Conservation (phyloP, 2,888 invertebrate genomes). For the Tinea pellionella region DNA sequence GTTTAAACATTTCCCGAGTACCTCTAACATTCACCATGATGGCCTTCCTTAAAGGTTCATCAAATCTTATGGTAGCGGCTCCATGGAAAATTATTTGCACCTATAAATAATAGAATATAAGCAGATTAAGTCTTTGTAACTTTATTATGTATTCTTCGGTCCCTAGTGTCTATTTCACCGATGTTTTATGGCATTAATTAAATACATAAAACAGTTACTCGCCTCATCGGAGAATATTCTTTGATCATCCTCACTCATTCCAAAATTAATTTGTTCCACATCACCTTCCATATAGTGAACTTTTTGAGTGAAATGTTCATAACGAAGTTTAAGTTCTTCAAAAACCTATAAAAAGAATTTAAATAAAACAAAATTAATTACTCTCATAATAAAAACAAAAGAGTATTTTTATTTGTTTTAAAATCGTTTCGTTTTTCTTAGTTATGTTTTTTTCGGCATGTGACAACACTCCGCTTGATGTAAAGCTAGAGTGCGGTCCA, state of each 20-base stretch:
- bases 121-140: too few relatives aligned
- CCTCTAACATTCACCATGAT: not conserved
- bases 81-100: constrained; percentile 3
- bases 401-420: too few relatives aligned
- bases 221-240: constrained; percentile 7
- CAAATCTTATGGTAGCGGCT: not conserved
- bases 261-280: not conserved
- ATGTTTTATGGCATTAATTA: too few relatives aligned
- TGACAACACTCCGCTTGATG: too few relatives aligned
- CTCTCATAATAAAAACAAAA: not conserved
- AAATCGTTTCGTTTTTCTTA: too few relatives aligned
- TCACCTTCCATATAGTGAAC: constrained; percentile 9
- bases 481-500: too few relatives aligned
- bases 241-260: not conserved
- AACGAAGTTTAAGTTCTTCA: not conserved
- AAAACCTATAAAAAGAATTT: constrained; percentile 7
- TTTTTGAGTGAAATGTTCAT: not conserved
- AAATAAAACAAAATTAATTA: not conserved
- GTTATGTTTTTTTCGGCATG: too few relatives aligned
- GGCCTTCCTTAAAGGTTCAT: not conserved
- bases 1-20: not conserved
- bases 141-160: too few relatives aligned
- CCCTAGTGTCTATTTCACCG: too few relatives aligned
- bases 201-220: not conserved
- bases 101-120: not conserved